Evolutionary conservation across 2,888 invertebrate species (phyloP), one percentile per base, ranked within the genome.

Genomic region (Drosophila trichaetosa): DNA sequence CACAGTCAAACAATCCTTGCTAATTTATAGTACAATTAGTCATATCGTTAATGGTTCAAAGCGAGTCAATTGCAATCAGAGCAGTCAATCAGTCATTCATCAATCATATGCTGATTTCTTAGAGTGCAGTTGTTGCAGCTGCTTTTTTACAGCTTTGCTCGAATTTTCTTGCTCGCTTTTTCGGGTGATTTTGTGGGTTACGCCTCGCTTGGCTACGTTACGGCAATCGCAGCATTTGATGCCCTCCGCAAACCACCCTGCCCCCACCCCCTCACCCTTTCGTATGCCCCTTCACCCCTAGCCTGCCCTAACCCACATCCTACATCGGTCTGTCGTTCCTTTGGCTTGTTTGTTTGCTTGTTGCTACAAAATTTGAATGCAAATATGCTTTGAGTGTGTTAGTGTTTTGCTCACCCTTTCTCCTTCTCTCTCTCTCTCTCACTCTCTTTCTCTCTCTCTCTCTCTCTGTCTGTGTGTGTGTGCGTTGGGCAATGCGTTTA

Each of bases 321-420:
- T 11, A 60, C 42, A 29, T 24, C 29, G 31, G 56, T 52, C 46
- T 40, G 34, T 33, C 59, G 64, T 73, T 64, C 57, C 60, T 66
- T 61, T 69, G 64, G 85, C 77, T 80, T 77, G 83, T 83, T 83
- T 82, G 86, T 72, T 82, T 82, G 82, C 82, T 81, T 83, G 83
- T 86, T 86, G 83, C 83, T 61, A 84, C 85, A 82, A 82, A 84
- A 82, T 82, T 82, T 86, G 80, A 83, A 83, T 83, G 83, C 83
- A 83, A 83, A 83, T 86, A 83, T 86, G 83, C 87, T 83, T 83
- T 86, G 73, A 80, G 73, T 73, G 78, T 79, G 83, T 70, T 77
- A 64, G 61, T 76, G 81, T 62, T 76, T 72, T 61, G 24, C 40
- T 59, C 49, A 34, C 38, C 13, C 38, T 34, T 61, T 31, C 49